Percentiles rank a stretch among this genome's conserved stretches.
Conservation (phyloP, 2,113 vertebrate genomes). For the Semicossyphus pulcher region DNA sequence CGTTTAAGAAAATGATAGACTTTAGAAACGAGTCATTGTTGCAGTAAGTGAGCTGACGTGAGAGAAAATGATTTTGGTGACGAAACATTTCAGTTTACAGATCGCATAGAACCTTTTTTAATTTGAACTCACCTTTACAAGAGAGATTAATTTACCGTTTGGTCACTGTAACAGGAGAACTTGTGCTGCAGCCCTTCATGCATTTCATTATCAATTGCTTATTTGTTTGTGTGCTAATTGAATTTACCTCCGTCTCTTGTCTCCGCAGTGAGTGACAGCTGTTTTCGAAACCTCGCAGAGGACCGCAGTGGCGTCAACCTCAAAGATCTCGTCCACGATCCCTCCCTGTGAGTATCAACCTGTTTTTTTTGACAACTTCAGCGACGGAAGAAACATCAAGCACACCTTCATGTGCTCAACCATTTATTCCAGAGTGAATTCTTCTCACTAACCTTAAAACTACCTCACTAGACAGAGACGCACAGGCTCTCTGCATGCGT, state of each 20-base stretch:
- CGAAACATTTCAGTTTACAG: too few species aligned
- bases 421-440: slow-evolving; percentile 7
- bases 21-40: too few species aligned
- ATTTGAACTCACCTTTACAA: neutral
- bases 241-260: slow-evolving; percentile 29
- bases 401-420: neutral
- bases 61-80: too few species aligned
- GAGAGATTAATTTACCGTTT: neutral
- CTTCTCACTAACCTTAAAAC: slow-evolving; percentile 21
- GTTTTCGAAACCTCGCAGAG: slow-evolving; percentile 98
- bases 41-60: too few species aligned
- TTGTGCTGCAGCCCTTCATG: neutral
- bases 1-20: too few species aligned
- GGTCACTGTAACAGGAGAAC: neutral
- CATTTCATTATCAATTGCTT: too few species aligned
- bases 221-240: slow-evolving; percentile 5
- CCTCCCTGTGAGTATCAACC: slow-evolving; percentile 92
- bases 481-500: slow-evolving; percentile 12
- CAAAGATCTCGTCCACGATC: slow-evolving; percentile 99
- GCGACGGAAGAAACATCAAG: neutral
- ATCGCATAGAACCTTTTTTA: too few species aligned
- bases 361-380: slow-evolving; percentile 10
- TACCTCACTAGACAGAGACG: neutral
- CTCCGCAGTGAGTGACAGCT: slow-evolving; percentile 97
- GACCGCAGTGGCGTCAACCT: slow-evolving; percentile 99